Base-by-base conservation (phyloP, 2,113 vertebrate genomes). In the Onychorhynchus coronatus region DNA sequence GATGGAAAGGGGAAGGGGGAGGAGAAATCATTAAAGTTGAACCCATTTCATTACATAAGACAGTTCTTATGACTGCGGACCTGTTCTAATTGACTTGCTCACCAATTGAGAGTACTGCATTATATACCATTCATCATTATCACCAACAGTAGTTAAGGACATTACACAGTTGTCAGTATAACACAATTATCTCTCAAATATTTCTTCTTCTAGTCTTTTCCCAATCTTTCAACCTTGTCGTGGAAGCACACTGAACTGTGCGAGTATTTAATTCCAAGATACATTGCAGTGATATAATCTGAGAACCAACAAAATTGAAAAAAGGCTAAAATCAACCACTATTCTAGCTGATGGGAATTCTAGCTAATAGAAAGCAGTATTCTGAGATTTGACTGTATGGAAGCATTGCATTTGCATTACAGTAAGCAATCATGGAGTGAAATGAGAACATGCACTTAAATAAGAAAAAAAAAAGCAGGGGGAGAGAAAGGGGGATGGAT, bases 201-300 rank as follows among this genome's bases (percentile, higher is more conserved):
- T 65, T 94, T 96, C 59, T 85, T 92, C 56, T 50, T 83, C 61
- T 72, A 81, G 19, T 46, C 33, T 13, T 77, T 83, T 80, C 44
- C 28, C 68, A 94, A 4, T 22, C 59, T 76, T 93, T 87, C 84
- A 93, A 4, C 6, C 41, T 86, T 6, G 4, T 25, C 55, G 62
- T 41, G 49, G 30, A 84, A 93, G 44, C 56, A 67, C 21, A 82
- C 7, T 9, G 15, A 63, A 49, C 25, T 76, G 15, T 27, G 14
- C 2, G 2, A 52, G 14, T 75, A 47, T 66, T 85, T 82, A 61
- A 75, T 78, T 77, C 19, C 70, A 74, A 66, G 20, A 49, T n/a
- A 50, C 55, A 89, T 7, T 70, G 47, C 42, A 85, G n/a, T 31
- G 71, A 39, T 27, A 24, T 11, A 53, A 62, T 12, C 66, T 71